Evolutionary conservation across 2,888 invertebrate species (phyloP).

Genomic region (Gisinianus flammeolus): DNA sequence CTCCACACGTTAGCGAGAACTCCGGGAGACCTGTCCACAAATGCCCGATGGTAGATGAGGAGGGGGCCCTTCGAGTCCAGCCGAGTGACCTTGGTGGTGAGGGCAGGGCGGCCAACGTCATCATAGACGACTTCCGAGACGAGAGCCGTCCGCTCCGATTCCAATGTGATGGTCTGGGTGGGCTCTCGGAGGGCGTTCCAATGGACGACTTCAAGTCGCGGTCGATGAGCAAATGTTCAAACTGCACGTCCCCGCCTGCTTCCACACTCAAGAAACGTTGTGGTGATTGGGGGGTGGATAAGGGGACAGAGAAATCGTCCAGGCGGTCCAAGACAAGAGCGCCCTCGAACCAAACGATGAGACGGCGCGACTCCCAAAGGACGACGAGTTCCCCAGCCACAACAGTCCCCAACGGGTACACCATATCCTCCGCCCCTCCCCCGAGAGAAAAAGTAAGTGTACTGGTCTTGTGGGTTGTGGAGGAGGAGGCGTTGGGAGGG

Average conservation of each 20-base stretch:
- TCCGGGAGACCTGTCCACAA: conserved; percentile 2
- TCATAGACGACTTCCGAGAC: conserved; percentile 38
- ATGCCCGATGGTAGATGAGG: conserved; percentile 1
- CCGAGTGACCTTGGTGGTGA: conserved; percentile 24
- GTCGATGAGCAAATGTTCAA: conserved; percentile 14
- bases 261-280: background rate
- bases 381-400: background rate
- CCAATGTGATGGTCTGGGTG: conserved; percentile 32
- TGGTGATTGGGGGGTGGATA: background rate
- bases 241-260: background rate
- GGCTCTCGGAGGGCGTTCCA: conserved; percentile 22
- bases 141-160: background rate
- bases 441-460: background rate
- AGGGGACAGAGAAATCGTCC: background rate
- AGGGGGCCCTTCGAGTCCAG: background rate
- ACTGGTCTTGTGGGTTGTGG: background rate
- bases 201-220: conserved; percentile 12
- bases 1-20: background rate
- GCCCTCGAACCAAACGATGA: conserved; percentile 28
- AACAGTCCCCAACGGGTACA: background rate
- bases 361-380: background rate
- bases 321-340: conserved; percentile 14
- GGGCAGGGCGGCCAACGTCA: background rate
- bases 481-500: background rate
- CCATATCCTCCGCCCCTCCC: background rate